These are phyloP conservation scores for Pachyuromys duprasi DNA, from an alignment of 2,797 vertebrate species.

Conservation along the genomic window DNA sequence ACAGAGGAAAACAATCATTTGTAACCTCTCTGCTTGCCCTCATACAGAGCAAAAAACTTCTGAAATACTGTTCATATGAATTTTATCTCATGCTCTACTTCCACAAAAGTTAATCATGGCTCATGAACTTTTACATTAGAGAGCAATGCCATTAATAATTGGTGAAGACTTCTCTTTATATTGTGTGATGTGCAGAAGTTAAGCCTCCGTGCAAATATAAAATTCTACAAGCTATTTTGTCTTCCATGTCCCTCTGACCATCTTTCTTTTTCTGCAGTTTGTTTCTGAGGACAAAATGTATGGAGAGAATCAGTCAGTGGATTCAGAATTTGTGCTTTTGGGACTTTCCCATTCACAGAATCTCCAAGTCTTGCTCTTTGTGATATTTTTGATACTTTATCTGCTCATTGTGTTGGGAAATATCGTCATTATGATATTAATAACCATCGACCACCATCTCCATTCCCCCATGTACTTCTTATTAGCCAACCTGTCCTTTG, in stretches of 20 bases:
- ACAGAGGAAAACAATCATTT: background rate
- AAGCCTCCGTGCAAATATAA: background rate
- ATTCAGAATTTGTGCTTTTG: conserved; percentile 76
- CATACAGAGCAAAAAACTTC: background rate
- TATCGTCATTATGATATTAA: conserved; percentile 59
- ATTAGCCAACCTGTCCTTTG: conserved; percentile 77
- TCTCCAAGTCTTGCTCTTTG: conserved; percentile 59
- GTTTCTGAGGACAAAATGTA: conserved; percentile 53
- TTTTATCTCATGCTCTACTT: background rate
- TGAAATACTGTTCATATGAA: background rate
- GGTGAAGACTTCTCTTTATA: background rate
- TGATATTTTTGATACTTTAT: conserved; percentile 69
- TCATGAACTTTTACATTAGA: background rate
- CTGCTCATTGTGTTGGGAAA: conserved; percentile 77
- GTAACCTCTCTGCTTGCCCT: background rate
- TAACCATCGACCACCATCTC: conserved; percentile 65
- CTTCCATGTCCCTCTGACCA: background rate
- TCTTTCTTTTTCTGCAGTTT: background rate
- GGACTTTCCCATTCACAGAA: conserved; percentile 70
- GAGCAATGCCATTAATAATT: background rate
- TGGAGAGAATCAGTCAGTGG: conserved; percentile 62
- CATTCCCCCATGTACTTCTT: conserved; percentile 83
- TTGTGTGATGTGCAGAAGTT: background rate
- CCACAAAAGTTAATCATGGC: background rate
- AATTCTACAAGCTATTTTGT: background rate